Evolutionary conservation across 2,888 invertebrate species (phyloP).

Genomic region (Troides oblongomaculatus): DNA sequence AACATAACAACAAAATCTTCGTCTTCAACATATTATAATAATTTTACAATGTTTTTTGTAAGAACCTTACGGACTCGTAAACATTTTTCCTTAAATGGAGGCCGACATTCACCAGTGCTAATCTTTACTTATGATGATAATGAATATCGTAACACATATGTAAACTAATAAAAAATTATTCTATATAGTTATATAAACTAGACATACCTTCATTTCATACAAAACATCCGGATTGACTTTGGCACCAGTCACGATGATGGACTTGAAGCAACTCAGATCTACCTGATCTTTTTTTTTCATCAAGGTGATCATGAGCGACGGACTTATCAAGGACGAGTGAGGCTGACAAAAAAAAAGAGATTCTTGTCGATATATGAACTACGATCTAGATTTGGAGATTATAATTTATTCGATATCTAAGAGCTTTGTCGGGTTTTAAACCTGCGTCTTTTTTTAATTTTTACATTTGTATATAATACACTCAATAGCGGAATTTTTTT

Average conservation of each 20-base stretch:
- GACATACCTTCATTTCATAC: slow-evolving; percentile 44
- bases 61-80: neutral
- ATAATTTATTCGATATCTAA: neutral
- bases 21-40: neutral
- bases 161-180: neutral
- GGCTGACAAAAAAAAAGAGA: slow-evolving; percentile 48
- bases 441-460: too few species aligned
- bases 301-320: slow-evolving; percentile 40
- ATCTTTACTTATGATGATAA: neutral
- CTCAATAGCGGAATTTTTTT: too few species aligned
- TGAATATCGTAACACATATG: neutral
- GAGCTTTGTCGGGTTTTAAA: too few species aligned
- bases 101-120: too few species aligned
- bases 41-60: too few species aligned
- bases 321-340: slow-evolving; percentile 37
- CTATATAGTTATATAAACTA: neutral
- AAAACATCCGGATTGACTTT: slow-evolving; percentile 45
- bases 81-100: too few species aligned
- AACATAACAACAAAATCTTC: slow-evolving; percentile 4
- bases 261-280: slow-evolving; percentile 52
- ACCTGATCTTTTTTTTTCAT: slow-evolving; percentile 48
- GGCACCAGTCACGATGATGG: slow-evolving; percentile 46
- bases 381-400: neutral
- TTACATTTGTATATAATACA: too few species aligned
- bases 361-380: neutral